Evolutionary conservation across 2,113 vertebrate species (phyloP).

Genomic region (Cepphus grylle): DNA sequence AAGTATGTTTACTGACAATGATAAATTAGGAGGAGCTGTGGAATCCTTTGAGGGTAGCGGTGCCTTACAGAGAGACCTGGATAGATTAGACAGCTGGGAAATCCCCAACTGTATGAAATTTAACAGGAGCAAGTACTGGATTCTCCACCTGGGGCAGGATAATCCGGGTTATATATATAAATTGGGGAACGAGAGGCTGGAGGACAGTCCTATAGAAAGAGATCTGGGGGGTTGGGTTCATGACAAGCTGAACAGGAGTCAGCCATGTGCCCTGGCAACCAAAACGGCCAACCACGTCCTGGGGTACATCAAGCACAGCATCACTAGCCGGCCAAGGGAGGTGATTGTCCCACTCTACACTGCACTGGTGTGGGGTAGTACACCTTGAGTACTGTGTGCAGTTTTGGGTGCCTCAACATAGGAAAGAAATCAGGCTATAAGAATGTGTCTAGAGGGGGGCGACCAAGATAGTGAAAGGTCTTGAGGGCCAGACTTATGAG

Average conservation of each 20-base stretch:
- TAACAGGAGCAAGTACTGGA: neutral
- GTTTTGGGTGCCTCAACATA: neutral
- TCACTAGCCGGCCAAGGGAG: fast-evolving
- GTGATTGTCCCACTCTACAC: neutral
- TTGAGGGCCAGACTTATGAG: fast-evolving
- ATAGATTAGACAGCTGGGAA: neutral
- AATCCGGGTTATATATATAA: neutral
- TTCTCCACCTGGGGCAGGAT: neutral
- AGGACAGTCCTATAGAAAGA: neutral
- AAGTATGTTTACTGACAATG: neutral
- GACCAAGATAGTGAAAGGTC: neutral
- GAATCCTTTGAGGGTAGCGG: neutral
- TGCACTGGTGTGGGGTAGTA: neutral
- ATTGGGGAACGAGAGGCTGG: fast-evolving
- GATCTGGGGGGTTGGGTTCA: neutral
- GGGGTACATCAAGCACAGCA: neutral
- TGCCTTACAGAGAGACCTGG: neutral
- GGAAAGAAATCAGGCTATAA: neutral
- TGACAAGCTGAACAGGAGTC: neutral
- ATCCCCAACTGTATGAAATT: neutral
- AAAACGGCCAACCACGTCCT: neutral
- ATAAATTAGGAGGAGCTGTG: neutral
- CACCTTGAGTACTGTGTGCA: neutral
- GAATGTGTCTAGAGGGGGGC: neutral
- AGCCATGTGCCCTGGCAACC: neutral